Percentiles rank a stretch among this genome's conserved stretches.
Conservation (phyloP, 1,140 invertebrate genomes). For the Diploscapter pachys region DNA sequence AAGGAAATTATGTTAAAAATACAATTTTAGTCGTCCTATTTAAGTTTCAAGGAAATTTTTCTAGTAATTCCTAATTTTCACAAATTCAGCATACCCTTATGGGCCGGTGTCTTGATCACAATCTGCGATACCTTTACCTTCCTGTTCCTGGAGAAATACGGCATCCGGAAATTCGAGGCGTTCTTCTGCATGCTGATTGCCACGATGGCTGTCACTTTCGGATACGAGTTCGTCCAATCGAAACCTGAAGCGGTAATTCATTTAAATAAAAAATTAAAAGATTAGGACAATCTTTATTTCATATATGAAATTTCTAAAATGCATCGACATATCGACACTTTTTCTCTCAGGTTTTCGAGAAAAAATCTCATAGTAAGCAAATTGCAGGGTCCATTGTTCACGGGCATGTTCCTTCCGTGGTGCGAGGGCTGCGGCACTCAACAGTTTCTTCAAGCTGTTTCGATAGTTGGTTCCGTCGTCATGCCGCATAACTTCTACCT, state of each 20-base stretch:
- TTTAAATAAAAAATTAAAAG: background rate
- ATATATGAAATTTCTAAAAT: background rate
- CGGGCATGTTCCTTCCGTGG: conserved; percentile 78
- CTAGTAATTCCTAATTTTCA: background rate
- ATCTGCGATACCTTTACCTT: conserved; percentile 86
- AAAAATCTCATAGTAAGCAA: background rate
- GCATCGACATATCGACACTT: too few relatives aligned
- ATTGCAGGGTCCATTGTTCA: conserved; percentile 64
- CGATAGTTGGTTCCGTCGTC: conserved; percentile 83
- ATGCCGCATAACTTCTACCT: conserved; percentile 94
- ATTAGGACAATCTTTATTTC: background rate
- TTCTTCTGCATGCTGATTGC: conserved; percentile 80
- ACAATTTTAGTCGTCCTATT: conserved; percentile 20
- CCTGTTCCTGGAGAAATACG: conserved; percentile 83
- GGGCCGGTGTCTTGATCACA: conserved; percentile 80
- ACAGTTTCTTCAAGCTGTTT: conserved; percentile 77
- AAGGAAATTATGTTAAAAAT: conserved; percentile 52
- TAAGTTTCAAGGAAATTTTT: too few relatives aligned
- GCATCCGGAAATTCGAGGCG: conserved; percentile 80
- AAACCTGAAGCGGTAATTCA: too few relatives aligned
- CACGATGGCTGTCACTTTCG: conserved; percentile 82
- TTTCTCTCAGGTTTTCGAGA: background rate
- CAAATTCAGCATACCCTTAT: conserved; percentile 75
- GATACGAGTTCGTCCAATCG: conserved; percentile 69
- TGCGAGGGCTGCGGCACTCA: conserved; percentile 71